Evolutionary conservation across 1,140 invertebrate genomes (phyloP).

Genomic region (Neodiprion fabricii): DNA sequence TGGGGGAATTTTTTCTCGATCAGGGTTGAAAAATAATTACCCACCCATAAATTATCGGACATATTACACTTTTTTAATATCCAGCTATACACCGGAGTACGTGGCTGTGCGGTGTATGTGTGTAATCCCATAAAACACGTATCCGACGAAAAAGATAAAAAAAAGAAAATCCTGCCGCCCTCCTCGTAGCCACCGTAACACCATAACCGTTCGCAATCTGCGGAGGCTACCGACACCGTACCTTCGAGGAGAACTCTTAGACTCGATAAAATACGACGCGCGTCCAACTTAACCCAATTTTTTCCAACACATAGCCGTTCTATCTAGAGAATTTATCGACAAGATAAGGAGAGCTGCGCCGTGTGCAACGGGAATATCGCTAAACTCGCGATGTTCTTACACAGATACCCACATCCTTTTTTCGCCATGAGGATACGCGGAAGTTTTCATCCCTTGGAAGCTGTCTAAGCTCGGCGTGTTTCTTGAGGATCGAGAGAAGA

Average conservation of each 20-base stretch:
- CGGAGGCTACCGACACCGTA: not conserved
- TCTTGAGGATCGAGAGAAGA: not conserved
- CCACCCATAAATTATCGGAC: conserved; percentile 38
- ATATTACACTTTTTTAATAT: conserved; percentile 38
- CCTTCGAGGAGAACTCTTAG: not conserved
- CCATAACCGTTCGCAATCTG: not conserved
- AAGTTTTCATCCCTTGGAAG: not conserved
- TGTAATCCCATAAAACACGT: conserved; percentile 37
- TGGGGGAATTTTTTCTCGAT: not conserved
- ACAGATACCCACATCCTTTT: too few species aligned
- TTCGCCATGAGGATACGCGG: not conserved
- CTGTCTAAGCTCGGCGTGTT: not conserved
- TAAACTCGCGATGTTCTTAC: not conserved
- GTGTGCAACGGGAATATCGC: conserved; percentile 11
- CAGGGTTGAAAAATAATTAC: conserved; percentile 31
- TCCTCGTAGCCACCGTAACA: not conserved
- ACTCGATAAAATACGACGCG: conserved; percentile 39
- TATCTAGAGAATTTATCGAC: conserved; percentile 44
- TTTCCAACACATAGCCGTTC: conserved; percentile 35
- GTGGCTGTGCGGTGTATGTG: conserved; percentile 9
- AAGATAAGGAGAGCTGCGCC: conserved; percentile 36
- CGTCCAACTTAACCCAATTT: conserved; percentile 46
- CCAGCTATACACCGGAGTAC: not conserved
- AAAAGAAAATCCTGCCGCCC: not conserved
- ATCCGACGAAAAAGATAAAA: conserved; percentile 32